Conservation (phyloP, 2,888 invertebrate species). For the Julus scanicus region DNA sequence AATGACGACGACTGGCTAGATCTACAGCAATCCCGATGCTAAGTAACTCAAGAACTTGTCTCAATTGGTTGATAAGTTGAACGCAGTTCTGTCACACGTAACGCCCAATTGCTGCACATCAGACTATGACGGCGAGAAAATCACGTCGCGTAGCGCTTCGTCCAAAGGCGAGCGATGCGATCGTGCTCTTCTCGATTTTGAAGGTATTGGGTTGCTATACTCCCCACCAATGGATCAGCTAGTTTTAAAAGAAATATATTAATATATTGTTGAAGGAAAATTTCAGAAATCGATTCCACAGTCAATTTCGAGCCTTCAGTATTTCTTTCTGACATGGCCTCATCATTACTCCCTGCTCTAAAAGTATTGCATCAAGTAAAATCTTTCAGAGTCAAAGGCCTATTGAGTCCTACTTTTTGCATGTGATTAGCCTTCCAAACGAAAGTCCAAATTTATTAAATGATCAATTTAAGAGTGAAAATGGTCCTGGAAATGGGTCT, state of each 20-base stretch:
- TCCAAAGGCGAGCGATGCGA: conserved; percentile 98
- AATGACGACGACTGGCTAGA: conserved; percentile 33
- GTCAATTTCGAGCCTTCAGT: too few species aligned
- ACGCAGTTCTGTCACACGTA: conserved; percentile 10
- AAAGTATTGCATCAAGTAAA: too few species aligned
- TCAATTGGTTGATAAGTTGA: not conserved
- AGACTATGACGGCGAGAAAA: conserved; percentile 15
- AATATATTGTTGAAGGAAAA: too few species aligned
- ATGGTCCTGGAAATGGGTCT: too few species aligned
- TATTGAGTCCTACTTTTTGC: too few species aligned
- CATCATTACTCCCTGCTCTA: too few species aligned
- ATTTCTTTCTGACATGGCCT: too few species aligned
- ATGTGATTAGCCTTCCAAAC: too few species aligned
- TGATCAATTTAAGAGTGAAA: too few species aligned
- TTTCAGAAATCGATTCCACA: too few species aligned
- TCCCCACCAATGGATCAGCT: conserved; percentile 97
- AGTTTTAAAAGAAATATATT: conserved; percentile 58
- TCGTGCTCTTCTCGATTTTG: conserved; percentile 98
- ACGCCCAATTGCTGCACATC: conserved; percentile 46
- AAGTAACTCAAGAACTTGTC: conserved; percentile 17
- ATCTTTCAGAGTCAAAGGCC: too few species aligned
- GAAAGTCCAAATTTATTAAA: too few species aligned
- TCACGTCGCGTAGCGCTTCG: conserved; percentile 97
- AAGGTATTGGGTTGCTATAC: conserved; percentile 97
- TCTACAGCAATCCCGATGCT: conserved; percentile 27